These are phyloP conservation scores for Xylota sylvarum DNA, from an alignment of 2,888 invertebrate species.

Conservation along the genomic window DNA sequence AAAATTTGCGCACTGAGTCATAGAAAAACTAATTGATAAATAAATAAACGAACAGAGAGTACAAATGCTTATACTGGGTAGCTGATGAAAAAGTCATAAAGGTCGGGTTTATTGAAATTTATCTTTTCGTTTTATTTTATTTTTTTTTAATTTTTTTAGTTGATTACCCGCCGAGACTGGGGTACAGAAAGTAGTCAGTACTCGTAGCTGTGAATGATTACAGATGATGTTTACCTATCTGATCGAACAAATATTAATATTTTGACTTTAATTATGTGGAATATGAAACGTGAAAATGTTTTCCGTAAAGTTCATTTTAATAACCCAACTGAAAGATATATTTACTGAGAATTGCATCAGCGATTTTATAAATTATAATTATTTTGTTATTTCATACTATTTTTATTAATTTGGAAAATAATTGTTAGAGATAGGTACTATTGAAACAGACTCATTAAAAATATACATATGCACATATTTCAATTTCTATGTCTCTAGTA, in stretches of 20 bases:
- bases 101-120: conserved; percentile 15
- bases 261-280: not conserved
- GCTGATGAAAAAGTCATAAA: conserved; percentile 10
- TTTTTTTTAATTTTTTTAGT: not conserved
- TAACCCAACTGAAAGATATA: conserved; percentile 8
- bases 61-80: not conserved
- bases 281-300: conserved; percentile 3
- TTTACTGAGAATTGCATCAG: conserved; percentile 1
- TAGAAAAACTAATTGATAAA: not conserved
- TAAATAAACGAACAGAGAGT: not conserved
- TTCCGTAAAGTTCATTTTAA: conserved; percentile 3
- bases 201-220: not conserved
- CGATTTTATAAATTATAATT: not conserved
- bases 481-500: too few species aligned
- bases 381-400: too few species aligned
- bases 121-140: not conserved
- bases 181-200: not conserved
- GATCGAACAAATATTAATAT: conserved; percentile 4
- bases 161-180: not conserved
- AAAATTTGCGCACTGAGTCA: not conserved
- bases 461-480: too few species aligned
- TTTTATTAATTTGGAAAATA: not conserved
- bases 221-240: conserved; percentile 5
- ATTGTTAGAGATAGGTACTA: not conserved
- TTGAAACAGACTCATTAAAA: too few species aligned